phyloP scores from a whole-genome alignment of 2,888 invertebrate genomes.

The Argyresthia goedartella region DNA sequence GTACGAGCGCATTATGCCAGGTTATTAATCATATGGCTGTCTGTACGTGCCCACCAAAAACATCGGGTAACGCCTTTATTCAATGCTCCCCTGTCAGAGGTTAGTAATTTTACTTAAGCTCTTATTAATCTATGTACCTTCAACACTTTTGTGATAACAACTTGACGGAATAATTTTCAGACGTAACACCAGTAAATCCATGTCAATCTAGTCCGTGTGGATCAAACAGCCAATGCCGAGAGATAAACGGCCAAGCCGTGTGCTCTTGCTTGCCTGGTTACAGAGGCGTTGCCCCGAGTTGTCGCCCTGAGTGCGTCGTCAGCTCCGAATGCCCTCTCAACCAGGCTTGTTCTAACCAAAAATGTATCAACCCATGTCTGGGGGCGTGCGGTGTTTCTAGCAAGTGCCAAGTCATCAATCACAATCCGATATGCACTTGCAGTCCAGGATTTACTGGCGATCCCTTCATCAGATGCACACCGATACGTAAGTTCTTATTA shows the following conservation, averaged over 20 bases:
- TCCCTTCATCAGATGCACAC: conserved; percentile 74
- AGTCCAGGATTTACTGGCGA: conserved; percentile 75
- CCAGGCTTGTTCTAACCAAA: conserved; percentile 78
- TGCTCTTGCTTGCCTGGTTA: conserved; percentile 76
- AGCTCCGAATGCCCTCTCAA: conserved; percentile 79
- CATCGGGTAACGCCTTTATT: conserved; percentile 80
- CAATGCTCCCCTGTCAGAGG: conserved; percentile 72
- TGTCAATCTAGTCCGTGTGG: conserved; percentile 77
- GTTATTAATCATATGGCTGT: conserved; percentile 83
- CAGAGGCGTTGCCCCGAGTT: conserved; percentile 77
- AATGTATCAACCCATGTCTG: conserved; percentile 80
- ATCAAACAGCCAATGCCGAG: conserved; percentile 73
- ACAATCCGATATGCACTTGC: conserved; percentile 81
- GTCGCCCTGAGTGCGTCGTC: conserved; percentile 79
- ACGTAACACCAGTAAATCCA: conserved; percentile 50
- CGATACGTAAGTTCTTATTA: conserved; percentile 48
- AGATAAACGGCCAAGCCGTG: conserved; percentile 73
- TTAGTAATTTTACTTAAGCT: conserved; percentile 20
- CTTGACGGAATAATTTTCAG: conserved; percentile 3
- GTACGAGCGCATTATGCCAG: conserved; percentile 78
- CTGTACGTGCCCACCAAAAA: conserved; percentile 79
- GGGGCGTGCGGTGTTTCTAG: conserved; percentile 85
- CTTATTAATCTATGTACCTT: not conserved
- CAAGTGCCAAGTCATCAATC: conserved; percentile 81
- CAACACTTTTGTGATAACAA: not conserved